Base-by-base conservation (phyloP, 35 echinoderm and acorn worm species). In the Heliocidaris tuberculata region DNA sequence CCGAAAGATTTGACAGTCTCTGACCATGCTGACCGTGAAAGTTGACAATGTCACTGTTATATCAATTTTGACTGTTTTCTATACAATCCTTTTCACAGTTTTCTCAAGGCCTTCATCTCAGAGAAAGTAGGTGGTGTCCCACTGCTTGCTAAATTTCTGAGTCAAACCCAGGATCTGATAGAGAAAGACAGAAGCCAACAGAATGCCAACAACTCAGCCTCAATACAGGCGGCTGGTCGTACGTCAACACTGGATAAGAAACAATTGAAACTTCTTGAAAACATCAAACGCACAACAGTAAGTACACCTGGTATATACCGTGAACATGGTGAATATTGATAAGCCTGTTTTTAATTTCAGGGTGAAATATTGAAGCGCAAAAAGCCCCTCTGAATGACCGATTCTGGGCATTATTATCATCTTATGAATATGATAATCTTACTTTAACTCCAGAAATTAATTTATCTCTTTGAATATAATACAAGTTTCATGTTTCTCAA, bases 271-370 rank as follows among this genome's bases (percentile, higher is more conserved):
- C 91, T 93, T 27, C 47, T 93, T 12, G 91, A 93, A 59, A 93
- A 93, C 50, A 93, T 93, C 91, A 93, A 93, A 48, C 31, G 91
- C 31, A 93, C 48, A 31, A 93, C 91, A 31, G 91, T 93, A 59
- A 93, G 50, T 93, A 6, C 3, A 42, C 35, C 35, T n/a, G 15
- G 65, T 4, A 15, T 85, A 2, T 15, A 85, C 15, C n/a, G 15
- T n/a, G 0, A 85, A 85, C 2, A n/a, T n/a, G 0, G 15, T n/a
- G 0, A 85, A 85, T 19, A n/a, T n/a, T 19, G 65, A 15, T 85
- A 85, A 85, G 65, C 65, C 65, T 19, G 0, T 85, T 85, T 42
- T 42, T 19, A 85, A 85, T 2, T 15, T 15, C 65, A n/a, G 65
- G n/a, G n/a, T n/a, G n/a, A n/a, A n/a, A n/a, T n/a, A n/a, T n/a